Percentiles rank a stretch among this genome's conserved stretches.
Conservation (phyloP, 92 coral and sea anemone species). For the Montipora capitata region DNA sequence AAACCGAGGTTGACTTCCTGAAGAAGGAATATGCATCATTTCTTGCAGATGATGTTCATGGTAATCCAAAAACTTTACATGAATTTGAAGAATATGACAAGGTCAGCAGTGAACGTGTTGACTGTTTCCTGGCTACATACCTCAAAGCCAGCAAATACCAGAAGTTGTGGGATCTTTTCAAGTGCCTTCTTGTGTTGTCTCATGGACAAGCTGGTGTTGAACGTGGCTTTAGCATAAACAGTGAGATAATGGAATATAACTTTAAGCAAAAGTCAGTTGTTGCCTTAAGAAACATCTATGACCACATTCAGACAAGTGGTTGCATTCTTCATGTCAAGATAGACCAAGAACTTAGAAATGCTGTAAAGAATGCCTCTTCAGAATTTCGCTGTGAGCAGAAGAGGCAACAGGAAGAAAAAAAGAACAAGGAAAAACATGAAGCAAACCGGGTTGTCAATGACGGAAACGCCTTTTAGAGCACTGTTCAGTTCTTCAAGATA, state of each 20-base stretch:
- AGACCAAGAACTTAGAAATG: conserved; percentile 81
- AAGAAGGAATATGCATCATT: conserved; percentile 74
- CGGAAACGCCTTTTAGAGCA: conserved; percentile 74
- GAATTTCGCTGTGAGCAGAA: conserved; percentile 60
- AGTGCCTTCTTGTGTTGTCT: conserved; percentile 77
- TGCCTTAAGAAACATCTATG: conserved; percentile 76
- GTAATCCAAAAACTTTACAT: conserved; percentile 67
- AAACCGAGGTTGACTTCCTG: conserved; percentile 72
- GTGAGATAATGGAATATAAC: conserved; percentile 74
- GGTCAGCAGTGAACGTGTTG: conserved; percentile 66
- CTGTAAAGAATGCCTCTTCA: conserved; percentile 78
- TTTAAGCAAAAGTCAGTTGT: conserved; percentile 80
- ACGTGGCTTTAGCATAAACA: conserved; percentile 82
- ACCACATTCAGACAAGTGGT: conserved; percentile 78
- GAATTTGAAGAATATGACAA: conserved; percentile 65
- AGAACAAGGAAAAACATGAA: conserved; percentile 50
- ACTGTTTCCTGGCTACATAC: conserved; percentile 58
- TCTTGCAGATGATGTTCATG: conserved; percentile 73
- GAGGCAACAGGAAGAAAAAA: conserved; percentile 71
- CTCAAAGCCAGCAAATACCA: conserved; percentile 55
- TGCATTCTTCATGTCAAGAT: conserved; percentile 76
- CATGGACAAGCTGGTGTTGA: conserved; percentile 89
- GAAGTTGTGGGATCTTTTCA: conserved; percentile 70
- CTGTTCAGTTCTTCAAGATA: conserved; percentile 65
- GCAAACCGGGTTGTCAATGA: conserved; percentile 71